Conservation (phyloP, 2,797 vertebrate species). For the Amphiprion clarkii region DNA sequence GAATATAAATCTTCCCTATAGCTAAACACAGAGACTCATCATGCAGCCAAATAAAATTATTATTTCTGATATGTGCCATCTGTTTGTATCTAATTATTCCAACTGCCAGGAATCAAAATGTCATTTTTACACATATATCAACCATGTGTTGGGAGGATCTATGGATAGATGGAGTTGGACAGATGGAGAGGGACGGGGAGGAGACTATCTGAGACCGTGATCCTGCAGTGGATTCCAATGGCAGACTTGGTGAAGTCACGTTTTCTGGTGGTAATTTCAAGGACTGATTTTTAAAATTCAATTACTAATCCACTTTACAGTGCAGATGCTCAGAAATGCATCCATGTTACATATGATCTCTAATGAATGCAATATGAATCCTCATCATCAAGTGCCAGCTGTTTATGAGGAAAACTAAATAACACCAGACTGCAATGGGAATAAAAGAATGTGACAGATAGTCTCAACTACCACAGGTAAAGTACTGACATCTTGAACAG, state of each 20-base stretch:
- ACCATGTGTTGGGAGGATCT: constrained; percentile 1
- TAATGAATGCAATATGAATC: constrained; percentile 43
- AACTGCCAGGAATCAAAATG: constrained; percentile 44
- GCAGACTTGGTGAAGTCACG: constrained; percentile 27
- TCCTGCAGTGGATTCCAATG: constrained; percentile 14
- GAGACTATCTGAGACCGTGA: constrained; percentile 6
- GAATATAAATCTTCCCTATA: constrained; percentile 30
- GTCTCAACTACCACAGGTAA: background rate
- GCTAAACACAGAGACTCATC: constrained; percentile 35
- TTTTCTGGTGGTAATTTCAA: constrained; percentile 42
- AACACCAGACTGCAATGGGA: constrained; percentile 18
- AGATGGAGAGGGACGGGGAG: background rate
- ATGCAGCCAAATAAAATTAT: constrained; percentile 53
- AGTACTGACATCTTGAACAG: background rate
- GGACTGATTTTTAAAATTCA: constrained; percentile 45
- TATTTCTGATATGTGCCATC: constrained; percentile 56
- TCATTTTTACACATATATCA: constrained; percentile 2
- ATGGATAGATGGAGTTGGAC: constrained; percentile 5
- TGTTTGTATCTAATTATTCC: constrained; percentile 64
- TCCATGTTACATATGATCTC: constrained; percentile 19
- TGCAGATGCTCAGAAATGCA: constrained; percentile 44
- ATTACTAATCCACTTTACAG: constrained; percentile 49
- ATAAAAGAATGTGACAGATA: constrained; percentile 6
- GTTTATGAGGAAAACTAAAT: constrained; percentile 45
- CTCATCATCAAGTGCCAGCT: constrained; percentile 36